These are phyloP conservation scores for Nettapus auritus DNA, from an alignment of 2,113 vertebrate species.

Conservation along the genomic window DNA sequence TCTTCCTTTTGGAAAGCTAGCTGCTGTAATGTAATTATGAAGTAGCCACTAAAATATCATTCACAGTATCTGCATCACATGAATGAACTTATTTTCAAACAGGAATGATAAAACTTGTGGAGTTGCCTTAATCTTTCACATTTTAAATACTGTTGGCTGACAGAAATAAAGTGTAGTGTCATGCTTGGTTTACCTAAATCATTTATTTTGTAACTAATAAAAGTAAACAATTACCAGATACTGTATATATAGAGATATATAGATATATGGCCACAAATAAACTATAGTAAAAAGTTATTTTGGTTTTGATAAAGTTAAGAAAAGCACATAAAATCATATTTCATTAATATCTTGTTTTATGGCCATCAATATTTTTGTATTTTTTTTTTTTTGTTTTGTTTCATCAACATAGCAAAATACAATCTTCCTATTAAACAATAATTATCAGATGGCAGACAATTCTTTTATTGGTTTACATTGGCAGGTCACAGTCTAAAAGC, in stretches of 20 bases:
- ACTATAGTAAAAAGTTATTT: conserved; percentile 61
- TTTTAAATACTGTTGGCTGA: conserved; percentile 40
- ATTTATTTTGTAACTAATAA: conserved; percentile 71
- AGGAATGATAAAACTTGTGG: not conserved
- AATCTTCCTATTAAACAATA: conserved; percentile 74
- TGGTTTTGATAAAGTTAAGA: conserved; percentile 68
- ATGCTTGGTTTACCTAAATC: conserved; percentile 67
- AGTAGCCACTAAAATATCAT: conserved; percentile 36
- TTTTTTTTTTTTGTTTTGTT: conserved; percentile 67
- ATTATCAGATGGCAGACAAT: conserved; percentile 74
- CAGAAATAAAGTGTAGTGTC: conserved; percentile 63
- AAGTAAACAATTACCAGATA: conserved; percentile 70
- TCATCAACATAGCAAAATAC: conserved; percentile 70
- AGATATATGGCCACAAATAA: conserved; percentile 65
- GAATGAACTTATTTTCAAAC: not conserved
- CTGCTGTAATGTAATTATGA: not conserved
- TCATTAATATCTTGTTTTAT: conserved; percentile 58
- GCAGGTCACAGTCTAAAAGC: conserved; percentile 74
- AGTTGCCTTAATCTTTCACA: conserved; percentile 18
- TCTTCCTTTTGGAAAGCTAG: conserved; percentile 56
- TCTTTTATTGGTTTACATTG: conserved; percentile 72
- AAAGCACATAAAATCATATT: conserved; percentile 66
- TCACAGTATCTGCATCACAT: conserved; percentile 32
- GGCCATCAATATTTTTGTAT: conserved; percentile 54
- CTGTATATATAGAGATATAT: conserved; percentile 42